Evolutionary conservation across 2,888 invertebrate species (phyloP).

Genomic region (Tiphia femorata): DNA sequence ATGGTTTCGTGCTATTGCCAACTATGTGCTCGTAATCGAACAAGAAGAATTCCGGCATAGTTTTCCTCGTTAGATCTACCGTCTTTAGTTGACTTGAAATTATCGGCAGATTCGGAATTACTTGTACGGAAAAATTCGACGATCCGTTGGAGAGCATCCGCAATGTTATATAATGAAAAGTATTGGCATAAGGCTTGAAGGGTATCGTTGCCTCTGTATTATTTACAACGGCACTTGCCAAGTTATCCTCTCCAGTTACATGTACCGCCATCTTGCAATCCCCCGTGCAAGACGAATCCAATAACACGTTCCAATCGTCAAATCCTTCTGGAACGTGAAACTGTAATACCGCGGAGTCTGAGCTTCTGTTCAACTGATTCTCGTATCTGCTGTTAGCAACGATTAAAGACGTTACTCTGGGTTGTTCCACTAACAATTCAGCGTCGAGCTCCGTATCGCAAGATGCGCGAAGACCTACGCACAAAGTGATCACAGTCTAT

Average conservation of each 20-base stretch:
- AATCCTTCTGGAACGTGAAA: slow-evolving; percentile 50
- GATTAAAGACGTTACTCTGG: slow-evolving; percentile 58
- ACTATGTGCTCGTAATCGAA: slow-evolving; percentile 81
- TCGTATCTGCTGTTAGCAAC: slow-evolving; percentile 27
- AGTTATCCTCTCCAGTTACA: slow-evolving; percentile 47
- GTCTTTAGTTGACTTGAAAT: slow-evolving; percentile 48
- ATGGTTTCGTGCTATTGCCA: slow-evolving; percentile 75
- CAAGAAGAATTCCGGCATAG: slow-evolving; percentile 81
- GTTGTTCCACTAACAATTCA: slow-evolving; percentile 74
- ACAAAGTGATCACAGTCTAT: neutral
- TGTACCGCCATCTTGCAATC: slow-evolving; percentile 53
- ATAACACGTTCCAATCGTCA: slow-evolving; percentile 35
- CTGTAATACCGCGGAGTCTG: slow-evolving; percentile 53
- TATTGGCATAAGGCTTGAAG: slow-evolving; percentile 53
- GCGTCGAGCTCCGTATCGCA: slow-evolving; percentile 77
- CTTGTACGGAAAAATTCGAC: slow-evolving; percentile 31
- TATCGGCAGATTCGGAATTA: slow-evolving; percentile 32
- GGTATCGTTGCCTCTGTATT: slow-evolving; percentile 37
- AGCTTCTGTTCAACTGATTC: slow-evolving; percentile 41
- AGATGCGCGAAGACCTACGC: slow-evolving; percentile 76
- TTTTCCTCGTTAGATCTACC: slow-evolving; percentile 72
- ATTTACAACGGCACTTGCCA: slow-evolving; percentile 46
- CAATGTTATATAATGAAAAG: slow-evolving; percentile 55
- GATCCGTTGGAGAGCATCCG: slow-evolving; percentile 42
- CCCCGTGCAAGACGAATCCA: slow-evolving; percentile 57